These are phyloP conservation scores for Allobates femoralis DNA, from an alignment of 2,797 vertebrate genomes.

Conservation along the genomic window DNA sequence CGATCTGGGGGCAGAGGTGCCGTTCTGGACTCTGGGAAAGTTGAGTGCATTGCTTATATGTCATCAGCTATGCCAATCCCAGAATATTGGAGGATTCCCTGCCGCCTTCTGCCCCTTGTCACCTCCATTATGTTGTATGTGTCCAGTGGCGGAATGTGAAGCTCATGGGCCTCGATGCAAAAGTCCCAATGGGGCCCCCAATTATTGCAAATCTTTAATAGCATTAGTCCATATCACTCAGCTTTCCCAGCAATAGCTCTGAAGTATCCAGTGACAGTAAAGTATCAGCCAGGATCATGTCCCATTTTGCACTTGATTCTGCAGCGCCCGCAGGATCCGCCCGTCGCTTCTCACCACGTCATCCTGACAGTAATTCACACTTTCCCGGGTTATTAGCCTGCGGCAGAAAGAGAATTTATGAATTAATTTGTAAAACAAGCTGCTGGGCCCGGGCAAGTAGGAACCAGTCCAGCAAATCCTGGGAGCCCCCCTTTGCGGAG, in stretches of 20 bases:
- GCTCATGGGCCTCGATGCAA: no score
- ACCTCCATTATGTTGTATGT: no score
- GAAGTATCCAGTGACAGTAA: not conserved
- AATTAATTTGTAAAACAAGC: conserved; percentile 31
- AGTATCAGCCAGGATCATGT: not conserved
- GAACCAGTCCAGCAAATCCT: not conserved
- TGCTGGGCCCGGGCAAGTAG: not conserved
- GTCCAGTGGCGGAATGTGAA: no score
- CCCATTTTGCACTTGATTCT: not conserved
- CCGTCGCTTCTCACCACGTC: not conserved
- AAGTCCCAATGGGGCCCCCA: no score
- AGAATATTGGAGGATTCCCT: no score
- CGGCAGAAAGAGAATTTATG: not conserved
- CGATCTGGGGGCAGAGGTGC: no score
- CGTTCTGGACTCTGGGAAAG: not conserved
- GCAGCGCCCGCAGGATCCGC: not conserved
- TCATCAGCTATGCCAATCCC: no score
- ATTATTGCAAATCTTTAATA: no score
- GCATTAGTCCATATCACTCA: no score
- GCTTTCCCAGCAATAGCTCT: not conserved
- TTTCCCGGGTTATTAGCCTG: not conserved
- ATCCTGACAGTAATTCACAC: conserved; percentile 21
- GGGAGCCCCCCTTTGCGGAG: not conserved
- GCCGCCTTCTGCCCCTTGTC: no score
- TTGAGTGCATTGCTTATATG: not conserved